phyloP scores from a whole-genome alignment of 1,140 invertebrate species.

The Heliconius melpomene region DNA sequence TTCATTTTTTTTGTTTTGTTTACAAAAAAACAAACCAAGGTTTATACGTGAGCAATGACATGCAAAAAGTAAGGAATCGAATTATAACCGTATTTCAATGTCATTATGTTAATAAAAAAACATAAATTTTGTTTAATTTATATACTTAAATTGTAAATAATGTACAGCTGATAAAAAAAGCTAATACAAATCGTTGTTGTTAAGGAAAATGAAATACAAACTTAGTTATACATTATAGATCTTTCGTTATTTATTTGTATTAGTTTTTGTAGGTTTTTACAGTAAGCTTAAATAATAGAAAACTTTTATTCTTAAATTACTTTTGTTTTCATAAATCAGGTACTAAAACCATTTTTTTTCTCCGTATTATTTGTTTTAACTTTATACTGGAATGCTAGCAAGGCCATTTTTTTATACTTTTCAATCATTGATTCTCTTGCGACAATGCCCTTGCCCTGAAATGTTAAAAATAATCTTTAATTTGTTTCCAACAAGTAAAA shows the following conservation, averaged over 20 bases:
- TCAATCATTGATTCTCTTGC: no score
- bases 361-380: no score
- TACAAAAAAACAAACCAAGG: slow-evolving; percentile 30
- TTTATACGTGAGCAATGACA: background rate
- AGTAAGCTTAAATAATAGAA: no score
- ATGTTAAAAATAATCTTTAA: background rate
- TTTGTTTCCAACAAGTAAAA: background rate
- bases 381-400: no score
- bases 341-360: no score
- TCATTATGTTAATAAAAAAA: slow-evolving; percentile 3
- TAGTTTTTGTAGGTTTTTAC: no score
- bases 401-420: no score
- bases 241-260: no score
- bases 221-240: no score
- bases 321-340: no score
- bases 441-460: no score
- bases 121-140: background rate
- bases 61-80: slow-evolving; percentile 16
- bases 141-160: background rate
- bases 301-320: no score
- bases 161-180: background rate
- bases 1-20: slow-evolving; percentile 22
- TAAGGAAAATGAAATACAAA: background rate
- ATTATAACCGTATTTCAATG: slow-evolving; percentile 14
- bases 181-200: background rate